These are phyloP conservation scores for Ginglymostoma cirratum DNA, from an alignment of 2,113 vertebrate species.

Conservation along the genomic window DNA sequence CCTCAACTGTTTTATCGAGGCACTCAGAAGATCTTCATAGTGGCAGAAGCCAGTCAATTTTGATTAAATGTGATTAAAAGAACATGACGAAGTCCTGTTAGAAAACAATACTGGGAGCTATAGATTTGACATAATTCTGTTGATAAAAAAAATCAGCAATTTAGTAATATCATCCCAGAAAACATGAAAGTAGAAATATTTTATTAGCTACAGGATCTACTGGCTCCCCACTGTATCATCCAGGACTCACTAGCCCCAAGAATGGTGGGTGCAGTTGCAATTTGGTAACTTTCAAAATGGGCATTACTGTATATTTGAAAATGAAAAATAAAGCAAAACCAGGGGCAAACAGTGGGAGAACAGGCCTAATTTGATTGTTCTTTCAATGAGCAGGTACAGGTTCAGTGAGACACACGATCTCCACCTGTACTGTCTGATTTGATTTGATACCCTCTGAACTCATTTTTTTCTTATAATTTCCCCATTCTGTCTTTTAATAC, in stretches of 20 bases:
- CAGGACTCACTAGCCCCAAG: neutral
- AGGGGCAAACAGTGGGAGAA: neutral
- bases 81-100: neutral
- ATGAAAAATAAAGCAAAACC: neutral
- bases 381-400: neutral
- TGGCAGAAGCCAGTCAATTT: neutral
- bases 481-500: neutral
- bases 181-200: neutral
- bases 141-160: neutral
- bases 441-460: neutral
- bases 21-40: neutral
- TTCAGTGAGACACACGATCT: neutral
- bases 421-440: neutral
- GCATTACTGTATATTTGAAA: neutral
- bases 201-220: neutral
- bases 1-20: neutral
- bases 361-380: neutral
- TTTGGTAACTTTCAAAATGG: neutral
- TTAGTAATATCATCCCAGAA: neutral
- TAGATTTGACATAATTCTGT: neutral
- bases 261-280: neutral
- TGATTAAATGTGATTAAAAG: neutral
- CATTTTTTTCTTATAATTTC: neutral
- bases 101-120: neutral
- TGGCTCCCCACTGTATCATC: neutral